Conservation (phyloP, 2,888 invertebrate species). For the Agrenia bidenticulata region DNA sequence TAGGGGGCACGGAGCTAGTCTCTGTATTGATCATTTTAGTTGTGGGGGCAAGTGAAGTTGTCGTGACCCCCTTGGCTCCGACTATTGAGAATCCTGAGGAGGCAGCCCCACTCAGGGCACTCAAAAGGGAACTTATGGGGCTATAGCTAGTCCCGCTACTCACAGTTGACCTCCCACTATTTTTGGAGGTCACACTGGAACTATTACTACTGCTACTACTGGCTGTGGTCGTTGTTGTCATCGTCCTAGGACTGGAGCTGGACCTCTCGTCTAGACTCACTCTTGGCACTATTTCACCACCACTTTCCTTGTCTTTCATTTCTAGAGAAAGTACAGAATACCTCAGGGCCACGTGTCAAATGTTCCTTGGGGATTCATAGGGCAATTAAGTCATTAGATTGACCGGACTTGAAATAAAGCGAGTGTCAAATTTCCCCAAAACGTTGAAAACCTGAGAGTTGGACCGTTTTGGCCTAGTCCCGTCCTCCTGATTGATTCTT, state of each 20-base stretch:
- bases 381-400: too few relatives aligned
- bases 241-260: not conserved
- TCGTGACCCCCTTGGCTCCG: constrained; percentile 10
- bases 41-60: constrained; percentile 13
- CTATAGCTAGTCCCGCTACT: constrained; percentile 34
- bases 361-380: too few relatives aligned
- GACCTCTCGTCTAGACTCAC: not conserved
- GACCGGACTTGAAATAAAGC: too few relatives aligned
- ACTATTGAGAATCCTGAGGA: constrained; percentile 24
- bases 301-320: constrained; percentile 13
- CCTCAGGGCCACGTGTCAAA: too few relatives aligned
- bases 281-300: too few relatives aligned
- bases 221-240: constrained; percentile 3
- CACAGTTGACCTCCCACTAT: too few relatives aligned
- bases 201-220: constrained; percentile 18
- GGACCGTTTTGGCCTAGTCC: too few relatives aligned
- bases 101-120: constrained; percentile 41
- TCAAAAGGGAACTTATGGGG: constrained; percentile 41
- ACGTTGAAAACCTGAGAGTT: too few relatives aligned
- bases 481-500: too few relatives aligned
- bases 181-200: constrained; percentile 6
- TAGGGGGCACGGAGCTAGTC: not conserved
- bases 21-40: not conserved
- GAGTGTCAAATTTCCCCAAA: too few relatives aligned
- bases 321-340: too few relatives aligned